Base-by-base conservation (phyloP, 2,113 vertebrate genomes). In the Myrmecophaga tridactyla region DNA sequence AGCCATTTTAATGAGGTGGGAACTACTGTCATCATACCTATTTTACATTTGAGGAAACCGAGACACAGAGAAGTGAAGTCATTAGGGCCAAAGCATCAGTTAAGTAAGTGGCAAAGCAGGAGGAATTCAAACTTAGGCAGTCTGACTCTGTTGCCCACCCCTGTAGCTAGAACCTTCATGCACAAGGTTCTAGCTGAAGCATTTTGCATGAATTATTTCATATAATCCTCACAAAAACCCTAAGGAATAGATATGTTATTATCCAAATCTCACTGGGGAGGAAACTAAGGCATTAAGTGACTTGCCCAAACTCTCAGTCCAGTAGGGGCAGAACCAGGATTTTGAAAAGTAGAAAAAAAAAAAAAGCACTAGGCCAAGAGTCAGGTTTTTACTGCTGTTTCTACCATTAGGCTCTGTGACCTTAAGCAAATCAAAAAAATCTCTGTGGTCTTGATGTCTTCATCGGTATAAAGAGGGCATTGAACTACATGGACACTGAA, bases 211-310 rank as follows among this genome's bases (percentile, higher is more conserved):
- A 56, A 76, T 56, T 20, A 56, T 81, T 58, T 93, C 53, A 81
- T 39, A 36, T 58, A 81, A 80, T 78, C 62, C 65, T 86, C 69
- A 82, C 39, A 70, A 77, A 69, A 53, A 21, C 78, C 62, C 39
- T 84, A 48, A 70, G 43, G 89, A 56, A 31, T 89, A 25, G 41
- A 29, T 51, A 72, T 72, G 80, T 56, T 46, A 60, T 86, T 53
- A 82, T 48, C 53, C 29, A 1, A 48, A 6, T 86, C 60, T 90
- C 88, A 48, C 7, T 46, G 21, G 41, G 46, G 17, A n/a, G 31
- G 53, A 92, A 63, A 92, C 48, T 48, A 90, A 95, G n/a, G 56
- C 41, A 86, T 46, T 46, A 89, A 94, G 69, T 60, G 69, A 92
- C 53, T 95, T 82, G n/a, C 51, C 60, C 11, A 39, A 65, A 29